Evolutionary conservation across 2,888 invertebrate genomes (phyloP), one percentile per base, ranked within the genome.

Genomic region (Morpho achilles): DNA sequence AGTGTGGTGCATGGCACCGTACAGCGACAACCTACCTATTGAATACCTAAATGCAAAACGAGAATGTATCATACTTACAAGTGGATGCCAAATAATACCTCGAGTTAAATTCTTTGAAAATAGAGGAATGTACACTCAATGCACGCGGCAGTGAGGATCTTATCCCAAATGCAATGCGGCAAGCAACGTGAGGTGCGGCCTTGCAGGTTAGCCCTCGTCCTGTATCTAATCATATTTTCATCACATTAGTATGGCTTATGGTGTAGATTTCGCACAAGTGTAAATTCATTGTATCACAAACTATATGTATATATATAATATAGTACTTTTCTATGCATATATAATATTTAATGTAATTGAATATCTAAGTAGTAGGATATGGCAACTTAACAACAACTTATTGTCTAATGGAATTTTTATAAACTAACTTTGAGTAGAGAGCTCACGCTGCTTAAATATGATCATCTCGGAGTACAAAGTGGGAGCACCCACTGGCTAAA

Each of bases 281-380:
- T 88, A 88, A 89, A 89, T 87, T 88, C 88, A 83, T 85, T 73
- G 73, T 89, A 89, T 89, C 89, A 89, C 89, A 89, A 89, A 87
- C 87, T 88, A 89, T 87, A 86, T 74, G 78, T 84, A 82, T 80
- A 79, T 79, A 68, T 73, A 76, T 84, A 84, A 68, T 73, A 76
- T 84, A 85, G 75, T 83, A 79, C 74, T 74, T 80, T 69, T 80
- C 80, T 84, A 76, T 79, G 80, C 79, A 79, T 82, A 80, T 75
- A 78, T 78, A 73, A 70, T 74, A 78, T 75, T 78, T 78, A 73
- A 70, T 74, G 77, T 83, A 84, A 85, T 83, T 81, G 84, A 89
- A 87, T 88, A 87, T 87, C 88, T 89, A 87, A 86, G 82, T 77
- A 84, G 82, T 87, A 87, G 80, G 87, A 86, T 89, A 89, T 89